Percentiles rank a stretch among this genome's conserved stretches.
These are phyloP conservation scores for Drosophila tsacasi DNA, from an alignment of 1,140 invertebrate species.

Conservation along the genomic window DNA sequence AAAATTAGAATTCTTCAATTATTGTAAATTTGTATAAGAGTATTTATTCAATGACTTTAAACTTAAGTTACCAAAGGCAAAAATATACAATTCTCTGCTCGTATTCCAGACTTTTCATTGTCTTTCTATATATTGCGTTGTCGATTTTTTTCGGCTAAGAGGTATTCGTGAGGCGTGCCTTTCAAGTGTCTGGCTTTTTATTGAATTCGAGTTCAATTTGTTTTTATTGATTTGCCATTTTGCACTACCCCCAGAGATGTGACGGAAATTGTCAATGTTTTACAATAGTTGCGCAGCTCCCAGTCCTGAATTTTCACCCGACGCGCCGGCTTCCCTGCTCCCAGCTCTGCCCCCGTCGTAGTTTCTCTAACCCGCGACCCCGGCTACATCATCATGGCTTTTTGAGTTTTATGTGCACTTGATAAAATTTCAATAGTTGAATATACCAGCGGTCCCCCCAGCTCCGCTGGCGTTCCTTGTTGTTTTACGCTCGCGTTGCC, in stretches of 20 bases:
- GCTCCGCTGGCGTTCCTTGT: conserved; percentile 30
- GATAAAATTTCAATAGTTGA: conserved; percentile 82
- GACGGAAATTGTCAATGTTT: conserved; percentile 84
- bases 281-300: conserved; percentile 73
- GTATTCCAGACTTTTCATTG: neutral
- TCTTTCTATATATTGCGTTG: conserved; percentile 3
- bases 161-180: conserved; percentile 19
- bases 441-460: conserved; percentile 10
- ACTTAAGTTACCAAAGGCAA: too few relatives aligned
- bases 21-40: neutral
- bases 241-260: conserved; percentile 80
- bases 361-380: conserved; percentile 12
- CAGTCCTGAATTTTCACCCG: neutral
- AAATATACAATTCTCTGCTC: neutral
- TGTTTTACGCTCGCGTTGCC: conserved; percentile 70
- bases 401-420: conserved; percentile 83
- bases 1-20: neutral
- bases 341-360: neutral
- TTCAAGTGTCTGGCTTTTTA: conserved; percentile 63
- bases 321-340: neutral
- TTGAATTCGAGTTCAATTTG: conserved; percentile 84
- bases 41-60: neutral
- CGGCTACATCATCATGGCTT: conserved; percentile 75
- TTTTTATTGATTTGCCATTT: conserved; percentile 85
- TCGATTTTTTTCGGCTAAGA: neutral